Conservation (phyloP, 2,113 vertebrate species). For the Gallinago paraguaiae region DNA sequence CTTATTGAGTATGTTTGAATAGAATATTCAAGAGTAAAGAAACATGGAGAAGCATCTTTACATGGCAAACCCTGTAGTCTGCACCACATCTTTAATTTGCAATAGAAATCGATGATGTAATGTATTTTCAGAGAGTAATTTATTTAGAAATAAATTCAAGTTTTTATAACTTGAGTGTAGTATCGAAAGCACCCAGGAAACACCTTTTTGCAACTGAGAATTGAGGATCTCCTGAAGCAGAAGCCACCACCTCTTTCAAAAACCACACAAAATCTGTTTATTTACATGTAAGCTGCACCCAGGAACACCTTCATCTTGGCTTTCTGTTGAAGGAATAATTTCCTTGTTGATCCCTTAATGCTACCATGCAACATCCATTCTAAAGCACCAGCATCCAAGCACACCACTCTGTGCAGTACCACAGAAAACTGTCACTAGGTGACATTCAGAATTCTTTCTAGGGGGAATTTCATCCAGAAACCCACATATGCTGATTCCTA, state of each 20-base stretch:
- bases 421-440: background rate
- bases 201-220: background rate
- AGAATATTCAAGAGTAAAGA: background rate
- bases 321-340: background rate
- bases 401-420: background rate
- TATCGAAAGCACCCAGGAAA: background rate
- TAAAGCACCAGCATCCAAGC: background rate
- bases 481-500: background rate
- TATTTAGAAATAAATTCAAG: background rate
- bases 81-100: background rate
- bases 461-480: background rate
- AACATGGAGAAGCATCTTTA: background rate
- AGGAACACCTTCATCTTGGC: background rate
- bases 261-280: background rate
- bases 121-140: background rate
- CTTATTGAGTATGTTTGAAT: background rate
- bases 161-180: background rate
- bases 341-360: background rate
- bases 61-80: background rate
- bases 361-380: background rate
- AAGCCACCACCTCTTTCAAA: background rate
- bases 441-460: background rate
- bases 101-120: background rate
- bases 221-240: background rate
- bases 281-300: background rate